Evolutionary conservation across 2,113 vertebrate species (phyloP).

Genomic region (Columba janthina): DNA sequence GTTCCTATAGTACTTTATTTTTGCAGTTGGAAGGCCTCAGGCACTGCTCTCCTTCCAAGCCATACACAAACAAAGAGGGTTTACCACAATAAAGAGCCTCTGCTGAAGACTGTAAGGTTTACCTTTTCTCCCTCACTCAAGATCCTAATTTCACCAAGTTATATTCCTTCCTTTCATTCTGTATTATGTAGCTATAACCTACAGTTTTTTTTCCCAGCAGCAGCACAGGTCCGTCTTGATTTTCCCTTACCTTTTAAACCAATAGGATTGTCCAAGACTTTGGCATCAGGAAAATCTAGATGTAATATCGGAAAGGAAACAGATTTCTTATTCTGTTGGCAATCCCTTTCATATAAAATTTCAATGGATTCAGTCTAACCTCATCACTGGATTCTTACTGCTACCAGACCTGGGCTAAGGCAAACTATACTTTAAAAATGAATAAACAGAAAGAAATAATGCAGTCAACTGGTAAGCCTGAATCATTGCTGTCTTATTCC

Average conservation of each 20-base stretch:
- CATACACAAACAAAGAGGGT: constrained; percentile 49
- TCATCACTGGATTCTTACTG: not conserved
- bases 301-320: not conserved
- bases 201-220: not conserved
- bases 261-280: not conserved
- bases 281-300: not conserved
- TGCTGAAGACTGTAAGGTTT: constrained; percentile 36
- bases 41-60: constrained; percentile 42
- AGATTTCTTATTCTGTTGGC: not conserved
- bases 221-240: not conserved
- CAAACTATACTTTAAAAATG: not conserved
- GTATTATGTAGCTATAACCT: not conserved
- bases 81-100: constrained; percentile 46
- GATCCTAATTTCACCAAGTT: constrained; percentile 35
- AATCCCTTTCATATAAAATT: not conserved
- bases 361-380: not conserved
- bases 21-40: constrained; percentile 65
- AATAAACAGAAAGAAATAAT: not conserved
- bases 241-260: not conserved
- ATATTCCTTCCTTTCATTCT: constrained; percentile 17
- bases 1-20: constrained; percentile 62
- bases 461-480: not conserved
- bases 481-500: not conserved
- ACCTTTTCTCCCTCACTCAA: constrained; percentile 22
- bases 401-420: not conserved